Percentiles rank a stretch among this genome's conserved stretches.
Conservation (phyloP, 2,888 invertebrate species). For the Oscheius sp. region DNA sequence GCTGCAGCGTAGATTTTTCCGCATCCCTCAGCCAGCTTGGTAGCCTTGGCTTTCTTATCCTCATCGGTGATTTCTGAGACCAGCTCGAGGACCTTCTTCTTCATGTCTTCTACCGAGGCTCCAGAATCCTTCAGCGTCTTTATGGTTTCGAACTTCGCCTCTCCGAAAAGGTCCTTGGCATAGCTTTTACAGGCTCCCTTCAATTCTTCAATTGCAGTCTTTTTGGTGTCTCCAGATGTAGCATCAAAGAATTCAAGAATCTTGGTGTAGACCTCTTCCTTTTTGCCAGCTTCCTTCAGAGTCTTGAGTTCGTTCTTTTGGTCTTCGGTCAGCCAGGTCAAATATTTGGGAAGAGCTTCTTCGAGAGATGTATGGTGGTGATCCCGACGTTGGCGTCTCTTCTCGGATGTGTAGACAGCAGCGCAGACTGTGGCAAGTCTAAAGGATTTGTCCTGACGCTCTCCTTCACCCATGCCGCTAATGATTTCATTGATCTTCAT, state of each 20-base stretch:
- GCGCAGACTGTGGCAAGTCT: conserved; percentile 34
- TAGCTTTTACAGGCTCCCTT: conserved; percentile 48
- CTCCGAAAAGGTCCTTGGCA: conserved; percentile 54
- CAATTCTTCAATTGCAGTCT: conserved; percentile 38
- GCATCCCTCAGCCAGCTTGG: conserved; percentile 38
- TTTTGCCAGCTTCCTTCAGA: conserved; percentile 27
- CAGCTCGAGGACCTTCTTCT: conserved; percentile 41
- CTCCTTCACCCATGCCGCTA: conserved; percentile 41
- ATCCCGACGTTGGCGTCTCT: conserved; percentile 44
- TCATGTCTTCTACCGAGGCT: conserved; percentile 42
- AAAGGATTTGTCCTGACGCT: conserved; percentile 1
- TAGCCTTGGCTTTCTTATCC: conserved; percentile 39
- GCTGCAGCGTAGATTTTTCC: conserved; percentile 42
- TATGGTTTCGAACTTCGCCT: conserved; percentile 49
- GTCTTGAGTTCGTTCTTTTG: conserved; percentile 38
- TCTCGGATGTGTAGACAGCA: conserved; percentile 34
- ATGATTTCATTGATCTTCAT: conserved; percentile 37
- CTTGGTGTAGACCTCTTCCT: conserved; percentile 39
- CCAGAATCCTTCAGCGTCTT: conserved; percentile 59
- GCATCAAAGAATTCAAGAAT: conserved; percentile 43
- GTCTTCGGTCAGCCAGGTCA: conserved; percentile 51
- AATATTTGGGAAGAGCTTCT: conserved; percentile 39
- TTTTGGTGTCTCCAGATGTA: conserved; percentile 32
- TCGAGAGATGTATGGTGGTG: conserved; percentile 43
- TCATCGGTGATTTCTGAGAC: conserved; percentile 35